phyloP scores from a whole-genome alignment of 2,797 vertebrate species.

The Hybognathus amarus region DNA sequence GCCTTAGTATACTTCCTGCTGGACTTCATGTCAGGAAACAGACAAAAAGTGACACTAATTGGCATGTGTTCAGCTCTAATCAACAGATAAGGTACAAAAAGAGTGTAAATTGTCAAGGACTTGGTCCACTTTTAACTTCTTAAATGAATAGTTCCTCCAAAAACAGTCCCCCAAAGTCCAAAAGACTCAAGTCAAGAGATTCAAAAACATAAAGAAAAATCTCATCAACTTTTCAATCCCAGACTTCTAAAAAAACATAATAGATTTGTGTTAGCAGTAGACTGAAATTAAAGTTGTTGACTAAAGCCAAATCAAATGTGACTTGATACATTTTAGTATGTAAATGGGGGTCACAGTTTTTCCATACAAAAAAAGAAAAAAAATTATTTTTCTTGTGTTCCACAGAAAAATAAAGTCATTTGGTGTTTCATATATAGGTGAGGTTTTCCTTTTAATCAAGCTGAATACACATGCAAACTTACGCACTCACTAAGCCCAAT shows the following conservation, averaged over 20 bases:
- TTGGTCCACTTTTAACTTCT: constrained; percentile 4
- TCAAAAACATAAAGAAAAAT: not conserved
- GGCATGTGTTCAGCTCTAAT: constrained; percentile 62
- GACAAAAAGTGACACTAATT: constrained; percentile 71
- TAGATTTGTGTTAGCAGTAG: not conserved
- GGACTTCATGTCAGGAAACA: constrained; percentile 62
- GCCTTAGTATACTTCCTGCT: constrained; percentile 56
- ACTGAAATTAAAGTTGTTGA: not conserved
- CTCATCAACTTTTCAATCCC: not conserved
- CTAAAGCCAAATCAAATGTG: not conserved
- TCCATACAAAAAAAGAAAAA: not conserved
- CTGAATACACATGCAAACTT: constrained; percentile 27
- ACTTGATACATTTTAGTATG: not conserved
- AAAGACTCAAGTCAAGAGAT: not conserved
- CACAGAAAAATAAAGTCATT: not conserved
- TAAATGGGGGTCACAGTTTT: not conserved
- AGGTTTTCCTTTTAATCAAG: constrained; percentile 1
- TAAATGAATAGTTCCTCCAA: not conserved
- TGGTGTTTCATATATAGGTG: constrained; percentile 16
- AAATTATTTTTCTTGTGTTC: not conserved
- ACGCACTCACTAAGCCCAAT: constrained; percentile 39
- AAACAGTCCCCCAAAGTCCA: not conserved
- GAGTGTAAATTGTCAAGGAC: constrained; percentile 30
- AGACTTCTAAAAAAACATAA: not conserved
- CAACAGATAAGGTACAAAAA: constrained; percentile 54